phyloP scores from a whole-genome alignment of 2,797 vertebrate genomes.

The Gouania willdenowi region DNA sequence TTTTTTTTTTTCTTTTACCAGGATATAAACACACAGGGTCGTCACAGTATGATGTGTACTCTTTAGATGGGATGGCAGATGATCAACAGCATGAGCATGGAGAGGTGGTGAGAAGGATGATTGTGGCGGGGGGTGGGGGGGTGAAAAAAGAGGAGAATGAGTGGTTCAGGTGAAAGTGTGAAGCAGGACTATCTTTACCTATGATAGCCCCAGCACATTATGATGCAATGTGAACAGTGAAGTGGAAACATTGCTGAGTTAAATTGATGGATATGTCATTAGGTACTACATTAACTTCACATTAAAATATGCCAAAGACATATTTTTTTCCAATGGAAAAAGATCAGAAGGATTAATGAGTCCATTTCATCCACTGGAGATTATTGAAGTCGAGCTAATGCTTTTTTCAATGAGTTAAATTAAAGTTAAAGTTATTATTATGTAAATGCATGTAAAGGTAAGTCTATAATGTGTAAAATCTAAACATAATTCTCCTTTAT shows the following conservation, averaged over 20 bases:
- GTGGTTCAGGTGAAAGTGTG: slow-evolving; percentile 34
- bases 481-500: too few relatives aligned
- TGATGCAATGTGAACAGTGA: slow-evolving; percentile 10
- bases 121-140: slow-evolving; percentile 4
- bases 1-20: slow-evolving; percentile 63
- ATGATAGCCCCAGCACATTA: slow-evolving; percentile 27
- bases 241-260: slow-evolving; percentile 10
- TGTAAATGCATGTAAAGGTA: too few relatives aligned
- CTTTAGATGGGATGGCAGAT: slow-evolving; percentile 77
- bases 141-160: slow-evolving; percentile 12
- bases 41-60: slow-evolving; percentile 80
- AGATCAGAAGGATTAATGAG: not conserved
- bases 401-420: too few relatives aligned
- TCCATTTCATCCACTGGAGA: not conserved
- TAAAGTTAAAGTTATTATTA: too few relatives aligned
- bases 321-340: slow-evolving; percentile 8
- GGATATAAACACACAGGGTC: slow-evolving; percentile 79
- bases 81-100: slow-evolving; percentile 62
- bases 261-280: slow-evolving; percentile 35
- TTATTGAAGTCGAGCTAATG: not conserved
- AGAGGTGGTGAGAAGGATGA: slow-evolving; percentile 32
- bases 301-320: slow-evolving; percentile 1
- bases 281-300: slow-evolving; percentile 3
- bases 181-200: slow-evolving; percentile 26
- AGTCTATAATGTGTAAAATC: too few relatives aligned